phyloP scores from a whole-genome alignment of 2,797 vertebrate genomes.

The Lacerta agilis region DNA sequence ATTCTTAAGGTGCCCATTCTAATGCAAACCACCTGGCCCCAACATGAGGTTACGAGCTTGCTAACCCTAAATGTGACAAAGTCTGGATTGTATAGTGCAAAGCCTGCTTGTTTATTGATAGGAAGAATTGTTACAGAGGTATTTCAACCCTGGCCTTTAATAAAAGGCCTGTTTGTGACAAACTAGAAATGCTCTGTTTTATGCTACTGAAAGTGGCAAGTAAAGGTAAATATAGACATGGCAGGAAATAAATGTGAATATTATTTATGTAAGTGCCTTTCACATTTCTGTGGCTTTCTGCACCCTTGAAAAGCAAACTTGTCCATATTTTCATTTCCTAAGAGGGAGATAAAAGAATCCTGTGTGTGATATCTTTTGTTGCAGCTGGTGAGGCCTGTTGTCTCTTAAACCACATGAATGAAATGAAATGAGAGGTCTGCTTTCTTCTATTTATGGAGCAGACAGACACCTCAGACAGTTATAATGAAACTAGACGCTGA shows the following conservation, averaged over 20 bases:
- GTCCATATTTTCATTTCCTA: conserved; percentile 69
- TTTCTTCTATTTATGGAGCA: conserved; percentile 56
- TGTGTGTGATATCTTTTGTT: conserved; percentile 38
- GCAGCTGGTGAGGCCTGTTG: conserved; percentile 38
- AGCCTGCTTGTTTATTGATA: conserved; percentile 39
- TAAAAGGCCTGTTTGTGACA: conserved; percentile 63
- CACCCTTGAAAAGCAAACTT: conserved; percentile 73
- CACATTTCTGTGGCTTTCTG: conserved; percentile 70
- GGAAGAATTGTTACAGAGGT: conserved; percentile 51
- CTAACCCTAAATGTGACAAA: conserved; percentile 26
- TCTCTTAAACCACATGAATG: conserved; percentile 55
- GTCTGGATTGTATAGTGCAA: conserved; percentile 18
- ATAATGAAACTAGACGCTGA: conserved; percentile 44
- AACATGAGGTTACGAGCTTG: background rate
- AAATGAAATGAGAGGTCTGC: conserved; percentile 63
- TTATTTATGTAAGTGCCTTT: conserved; percentile 65
- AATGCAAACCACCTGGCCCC: conserved; percentile 31
- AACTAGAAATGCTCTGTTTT: conserved; percentile 42
- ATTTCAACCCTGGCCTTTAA: conserved; percentile 25
- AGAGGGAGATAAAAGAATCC: conserved; percentile 69
- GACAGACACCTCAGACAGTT: conserved; percentile 57
- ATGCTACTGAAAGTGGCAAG: conserved; percentile 26
- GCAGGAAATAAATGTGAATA: conserved; percentile 45
- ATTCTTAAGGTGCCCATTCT: conserved; percentile 2
- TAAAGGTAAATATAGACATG: conserved; percentile 36